A percentile compares a stretch with the other conserved stretches of the same genome.
phyloP scores from a whole-genome alignment of 2,888 invertebrate species.

The Polietes domitor region DNA sequence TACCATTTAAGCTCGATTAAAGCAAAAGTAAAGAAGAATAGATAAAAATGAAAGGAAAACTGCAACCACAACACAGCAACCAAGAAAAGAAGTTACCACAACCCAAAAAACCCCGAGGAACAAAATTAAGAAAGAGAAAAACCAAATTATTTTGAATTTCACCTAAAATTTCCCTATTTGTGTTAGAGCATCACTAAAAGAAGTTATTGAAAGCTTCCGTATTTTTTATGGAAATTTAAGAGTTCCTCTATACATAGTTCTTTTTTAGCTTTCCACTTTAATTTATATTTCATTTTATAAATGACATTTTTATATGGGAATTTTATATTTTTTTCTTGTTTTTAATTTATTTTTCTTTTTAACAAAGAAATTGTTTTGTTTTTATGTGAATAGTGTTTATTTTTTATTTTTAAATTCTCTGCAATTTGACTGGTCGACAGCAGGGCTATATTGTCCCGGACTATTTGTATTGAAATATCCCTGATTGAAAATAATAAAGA shows the following conservation, averaged over 20 bases:
- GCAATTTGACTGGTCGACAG: too few relatives aligned
- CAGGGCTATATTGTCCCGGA: too few relatives aligned
- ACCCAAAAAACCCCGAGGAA: not conserved
- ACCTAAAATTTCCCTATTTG: conserved; percentile 25
- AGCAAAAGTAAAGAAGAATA: not conserved
- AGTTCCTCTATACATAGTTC: conserved; percentile 19
- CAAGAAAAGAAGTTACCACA: conserved; percentile 39
- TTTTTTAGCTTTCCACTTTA: not conserved
- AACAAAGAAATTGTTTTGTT: not conserved
- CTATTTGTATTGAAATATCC: too few relatives aligned
- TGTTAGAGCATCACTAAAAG: not conserved
- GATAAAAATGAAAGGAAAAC: not conserved
- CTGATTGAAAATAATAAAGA: too few relatives aligned
- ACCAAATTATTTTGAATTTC: not conserved
- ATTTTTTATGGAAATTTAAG: not conserved
- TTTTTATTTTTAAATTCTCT: not conserved
- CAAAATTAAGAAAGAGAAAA: not conserved
- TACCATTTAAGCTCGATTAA: not conserved
- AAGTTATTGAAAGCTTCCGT: not conserved
- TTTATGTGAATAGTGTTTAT: not conserved
- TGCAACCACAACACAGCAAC: not conserved
- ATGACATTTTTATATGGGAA: conserved; percentile 49
- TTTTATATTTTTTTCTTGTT: conserved; percentile 25
- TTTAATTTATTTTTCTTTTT: conserved; percentile 15
- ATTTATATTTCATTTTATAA: conserved; percentile 60